Conservation (phyloP, 2,797 vertebrate species). For the Thunnus albacares region DNA sequence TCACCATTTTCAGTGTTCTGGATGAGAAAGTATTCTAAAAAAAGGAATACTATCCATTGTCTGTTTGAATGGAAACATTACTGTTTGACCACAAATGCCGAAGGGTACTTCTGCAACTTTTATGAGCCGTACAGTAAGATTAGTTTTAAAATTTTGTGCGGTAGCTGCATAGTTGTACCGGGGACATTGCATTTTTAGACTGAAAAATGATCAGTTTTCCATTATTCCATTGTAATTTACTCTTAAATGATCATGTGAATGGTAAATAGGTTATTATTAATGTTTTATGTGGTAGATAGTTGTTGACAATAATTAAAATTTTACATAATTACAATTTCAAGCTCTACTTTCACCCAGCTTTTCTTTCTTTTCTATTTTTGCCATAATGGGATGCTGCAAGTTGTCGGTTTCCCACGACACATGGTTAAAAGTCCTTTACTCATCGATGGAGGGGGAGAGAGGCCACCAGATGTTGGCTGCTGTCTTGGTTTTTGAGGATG, state of each 20-base stretch:
- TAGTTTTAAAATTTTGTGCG: slow-evolving; percentile 24
- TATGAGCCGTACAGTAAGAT: slow-evolving; percentile 31
- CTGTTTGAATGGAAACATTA: slow-evolving; percentile 16
- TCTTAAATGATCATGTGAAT: slow-evolving; percentile 1
- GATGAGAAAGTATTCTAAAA: slow-evolving; percentile 36
- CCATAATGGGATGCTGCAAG: slow-evolving; percentile 47
- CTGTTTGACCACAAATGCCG: slow-evolving; percentile 50
- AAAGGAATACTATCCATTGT: slow-evolving; percentile 54
- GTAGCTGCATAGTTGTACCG: not conserved
- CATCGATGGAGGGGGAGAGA: slow-evolving; percentile 43
- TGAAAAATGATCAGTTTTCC: slow-evolving; percentile 3
- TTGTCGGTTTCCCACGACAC: slow-evolving; percentile 60
- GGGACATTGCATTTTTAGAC: not conserved
- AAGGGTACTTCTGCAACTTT: slow-evolving; percentile 42
- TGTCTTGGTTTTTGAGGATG: slow-evolving; percentile 48
- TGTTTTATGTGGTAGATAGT: slow-evolving; percentile 29
- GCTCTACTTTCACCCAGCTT: slow-evolving; percentile 49
- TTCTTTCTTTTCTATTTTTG: slow-evolving; percentile 40
- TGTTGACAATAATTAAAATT: slow-evolving; percentile 38
- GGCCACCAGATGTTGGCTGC: slow-evolving; percentile 70
- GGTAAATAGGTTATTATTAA: not conserved
- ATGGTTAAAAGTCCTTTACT: slow-evolving; percentile 55
- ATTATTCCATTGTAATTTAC: not conserved
- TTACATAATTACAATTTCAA: slow-evolving; percentile 38
- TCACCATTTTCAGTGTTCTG: slow-evolving; percentile 20